Evolutionary conservation across 2,888 invertebrate genomes (phyloP).

Genomic region (Caenorhabditis panamensis): DNA sequence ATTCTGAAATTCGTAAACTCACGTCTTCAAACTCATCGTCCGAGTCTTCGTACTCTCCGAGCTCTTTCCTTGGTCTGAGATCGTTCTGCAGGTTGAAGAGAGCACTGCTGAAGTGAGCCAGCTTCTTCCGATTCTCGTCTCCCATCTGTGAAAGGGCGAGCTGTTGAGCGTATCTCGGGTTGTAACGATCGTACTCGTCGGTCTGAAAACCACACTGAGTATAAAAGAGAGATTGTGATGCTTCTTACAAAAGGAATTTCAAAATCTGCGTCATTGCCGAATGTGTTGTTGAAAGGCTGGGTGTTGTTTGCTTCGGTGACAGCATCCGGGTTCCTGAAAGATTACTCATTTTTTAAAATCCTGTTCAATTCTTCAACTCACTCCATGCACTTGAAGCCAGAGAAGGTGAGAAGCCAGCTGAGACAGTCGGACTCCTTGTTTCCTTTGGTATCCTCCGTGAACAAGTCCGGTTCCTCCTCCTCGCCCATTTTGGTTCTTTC

Average conservation of each 20-base stretch:
- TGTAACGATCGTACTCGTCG: slow-evolving; percentile 19
- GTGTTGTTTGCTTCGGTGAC: not conserved
- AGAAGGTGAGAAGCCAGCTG: slow-evolving; percentile 51
- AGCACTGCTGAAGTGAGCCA: not conserved
- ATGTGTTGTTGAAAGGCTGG: not conserved
- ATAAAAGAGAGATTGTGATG: too few relatives aligned
- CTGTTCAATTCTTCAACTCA: not conserved
- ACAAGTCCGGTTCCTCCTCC: slow-evolving; percentile 18
- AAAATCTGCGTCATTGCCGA: not conserved
- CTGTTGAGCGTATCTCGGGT: slow-evolving; percentile 16
- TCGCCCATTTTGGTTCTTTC: slow-evolving; percentile 11
- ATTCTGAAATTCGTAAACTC: not conserved
- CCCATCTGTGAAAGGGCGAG: slow-evolving; percentile 20
- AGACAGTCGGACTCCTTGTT: slow-evolving; percentile 44
- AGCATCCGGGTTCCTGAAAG: slow-evolving; percentile 12
- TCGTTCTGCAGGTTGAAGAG: not conserved
- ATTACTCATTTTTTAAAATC: not conserved
- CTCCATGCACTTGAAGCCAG: slow-evolving; percentile 54
- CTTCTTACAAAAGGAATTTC: not conserved
- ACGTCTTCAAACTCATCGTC: slow-evolving; percentile 53
- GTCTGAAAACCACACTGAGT: slow-evolving; percentile 17
- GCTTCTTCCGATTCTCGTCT: slow-evolving; percentile 22
- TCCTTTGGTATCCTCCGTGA: slow-evolving; percentile 30
- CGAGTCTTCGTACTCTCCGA: slow-evolving; percentile 26
- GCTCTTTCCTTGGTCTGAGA: not conserved